These are phyloP conservation scores for Hedya salicella DNA, from an alignment of 2,888 invertebrate genomes.

Conservation along the genomic window DNA sequence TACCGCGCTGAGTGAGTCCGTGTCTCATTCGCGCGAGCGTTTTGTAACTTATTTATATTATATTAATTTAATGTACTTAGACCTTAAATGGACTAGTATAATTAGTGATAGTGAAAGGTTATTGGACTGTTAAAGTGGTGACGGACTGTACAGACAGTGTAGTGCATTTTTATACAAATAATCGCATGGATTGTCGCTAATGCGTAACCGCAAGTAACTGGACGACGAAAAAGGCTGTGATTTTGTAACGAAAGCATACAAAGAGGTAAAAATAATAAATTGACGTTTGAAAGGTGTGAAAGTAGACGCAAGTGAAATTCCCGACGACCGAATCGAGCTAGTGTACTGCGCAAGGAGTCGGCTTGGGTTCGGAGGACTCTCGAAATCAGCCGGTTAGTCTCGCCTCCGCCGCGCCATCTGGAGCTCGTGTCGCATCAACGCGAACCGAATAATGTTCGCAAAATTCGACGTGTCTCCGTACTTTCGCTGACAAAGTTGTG, in stretches of 20 bases:
- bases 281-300: conserved; percentile 74
- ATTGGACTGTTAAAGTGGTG: conserved; percentile 60
- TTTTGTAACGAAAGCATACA: conserved; percentile 59
- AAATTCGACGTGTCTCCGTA: conserved; percentile 74
- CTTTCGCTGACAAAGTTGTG: conserved; percentile 71
- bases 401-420: conserved; percentile 72
- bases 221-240: conserved; percentile 66
- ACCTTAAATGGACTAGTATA: conserved; percentile 56
- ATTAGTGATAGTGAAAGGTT: conserved; percentile 63
- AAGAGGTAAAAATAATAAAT: conserved; percentile 58
- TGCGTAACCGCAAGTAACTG: conserved; percentile 54
- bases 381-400: conserved; percentile 56
- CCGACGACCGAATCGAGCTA: conserved; percentile 56
- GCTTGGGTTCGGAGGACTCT: conserved; percentile 57
- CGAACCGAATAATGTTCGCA: conserved; percentile 66
- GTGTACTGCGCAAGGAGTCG: conserved; percentile 49
- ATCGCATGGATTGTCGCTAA: conserved; percentile 67
- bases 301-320: conserved; percentile 63
- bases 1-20: conserved; percentile 70
- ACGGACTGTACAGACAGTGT: conserved; percentile 67
- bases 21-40: conserved; percentile 70
- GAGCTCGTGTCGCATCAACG: conserved; percentile 63
- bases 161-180: conserved; percentile 65
- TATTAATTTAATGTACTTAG: conserved; percentile 61
- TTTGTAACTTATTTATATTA: conserved; percentile 70